Percentiles rank a stretch among this genome's conserved stretches.
These are phyloP conservation scores for Ardeotis arabs DNA, from an alignment of 2,113 vertebrate species.

Conservation along the genomic window DNA sequence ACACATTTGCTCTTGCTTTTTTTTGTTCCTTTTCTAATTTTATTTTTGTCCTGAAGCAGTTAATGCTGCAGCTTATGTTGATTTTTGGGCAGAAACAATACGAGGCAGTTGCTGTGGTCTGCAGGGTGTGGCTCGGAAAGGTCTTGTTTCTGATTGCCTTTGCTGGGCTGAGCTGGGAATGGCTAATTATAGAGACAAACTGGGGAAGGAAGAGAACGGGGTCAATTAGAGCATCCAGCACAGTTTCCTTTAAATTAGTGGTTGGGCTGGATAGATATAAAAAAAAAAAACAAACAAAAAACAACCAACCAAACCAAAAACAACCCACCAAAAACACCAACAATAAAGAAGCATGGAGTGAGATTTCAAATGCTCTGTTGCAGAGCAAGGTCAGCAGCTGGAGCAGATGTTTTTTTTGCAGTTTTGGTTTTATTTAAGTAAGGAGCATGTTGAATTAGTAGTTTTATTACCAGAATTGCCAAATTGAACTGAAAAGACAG, in stretches of 20 bases:
- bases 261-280: conserved; percentile 46
- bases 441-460: not conserved
- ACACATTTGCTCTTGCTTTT: fast-evolving
- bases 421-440: conserved; percentile 5
- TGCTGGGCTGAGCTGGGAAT: conserved; percentile 49
- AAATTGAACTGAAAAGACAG: not conserved
- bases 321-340: not conserved
- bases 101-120: conserved; percentile 59
- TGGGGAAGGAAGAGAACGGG: conserved; percentile 71
- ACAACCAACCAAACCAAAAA: not conserved
- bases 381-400: not conserved
- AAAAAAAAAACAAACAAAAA: not conserved
- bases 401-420: not conserved
- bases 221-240: conserved; percentile 71
- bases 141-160: conserved; percentile 63
- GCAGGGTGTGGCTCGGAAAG: conserved; percentile 65
- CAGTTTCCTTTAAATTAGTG: conserved; percentile 74
- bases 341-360: not conserved
- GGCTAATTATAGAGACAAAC: conserved; percentile 76
- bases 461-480: not conserved
- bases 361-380: not conserved
- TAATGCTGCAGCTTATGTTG: conserved; percentile 71
- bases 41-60: conserved; percentile 26
- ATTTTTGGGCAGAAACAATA: conserved; percentile 67
- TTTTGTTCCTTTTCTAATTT: not conserved